Evolutionary conservation across 2,797 vertebrate species (phyloP).

Genomic region (Urosaurus nigricauda): DNA sequence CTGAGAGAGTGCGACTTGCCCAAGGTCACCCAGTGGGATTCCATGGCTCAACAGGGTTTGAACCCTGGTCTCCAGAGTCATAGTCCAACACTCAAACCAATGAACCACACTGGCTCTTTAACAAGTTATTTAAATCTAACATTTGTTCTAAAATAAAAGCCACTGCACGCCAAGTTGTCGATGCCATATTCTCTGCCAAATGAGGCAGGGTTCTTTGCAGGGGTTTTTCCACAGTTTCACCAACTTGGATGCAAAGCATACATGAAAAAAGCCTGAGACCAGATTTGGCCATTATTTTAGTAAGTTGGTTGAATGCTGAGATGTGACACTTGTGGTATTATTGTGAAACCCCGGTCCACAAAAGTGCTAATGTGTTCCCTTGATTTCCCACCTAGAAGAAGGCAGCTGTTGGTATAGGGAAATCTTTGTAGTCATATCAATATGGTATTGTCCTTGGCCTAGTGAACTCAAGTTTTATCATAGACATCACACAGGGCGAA

Average conservation of each 20-base stretch:
- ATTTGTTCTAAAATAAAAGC: conserved; percentile 17
- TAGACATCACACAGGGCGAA: neutral
- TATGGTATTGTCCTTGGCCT: neutral
- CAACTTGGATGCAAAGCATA: neutral
- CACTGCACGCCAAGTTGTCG: neutral
- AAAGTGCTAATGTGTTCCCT: neutral
- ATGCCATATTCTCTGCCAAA: conserved; percentile 13
- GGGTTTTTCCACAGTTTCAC: neutral
- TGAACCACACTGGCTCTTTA: too few species aligned
- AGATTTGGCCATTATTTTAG: neutral
- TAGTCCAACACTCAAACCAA: too few species aligned
- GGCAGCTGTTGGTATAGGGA: neutral
- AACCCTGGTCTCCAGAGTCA: too few species aligned
- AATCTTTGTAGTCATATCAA: neutral
- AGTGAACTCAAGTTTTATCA: neutral
- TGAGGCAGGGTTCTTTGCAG: neutral
- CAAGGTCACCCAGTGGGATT: too few species aligned
- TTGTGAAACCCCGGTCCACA: neutral
- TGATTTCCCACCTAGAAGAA: neutral
- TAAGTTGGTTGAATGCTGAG: neutral
- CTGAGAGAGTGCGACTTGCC: too few species aligned
- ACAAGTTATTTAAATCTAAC: conserved; percentile 4
- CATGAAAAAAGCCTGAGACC: neutral
- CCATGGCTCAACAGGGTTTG: too few species aligned
- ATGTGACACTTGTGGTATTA: neutral